A percentile compares a stretch with the other conserved stretches of the same genome.
phyloP scores from a whole-genome alignment of 2,797 vertebrate genomes.

The Gobio occitaniae region DNA sequence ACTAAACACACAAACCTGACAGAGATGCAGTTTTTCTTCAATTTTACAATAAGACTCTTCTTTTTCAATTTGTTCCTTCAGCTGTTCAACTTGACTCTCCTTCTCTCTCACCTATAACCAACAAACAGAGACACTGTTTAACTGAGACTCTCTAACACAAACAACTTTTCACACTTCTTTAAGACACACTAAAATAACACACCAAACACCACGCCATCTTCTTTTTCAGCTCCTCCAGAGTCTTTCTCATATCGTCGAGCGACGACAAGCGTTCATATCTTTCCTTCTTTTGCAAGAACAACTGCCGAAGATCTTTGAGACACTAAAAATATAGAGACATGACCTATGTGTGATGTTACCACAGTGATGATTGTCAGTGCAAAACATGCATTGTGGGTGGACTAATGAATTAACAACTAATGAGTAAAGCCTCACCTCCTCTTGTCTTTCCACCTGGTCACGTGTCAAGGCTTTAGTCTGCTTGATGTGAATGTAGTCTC shows the following conservation, averaged over 20 bases:
- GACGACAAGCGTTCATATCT: conserved; percentile 68
- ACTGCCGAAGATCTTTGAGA: conserved; percentile 64
- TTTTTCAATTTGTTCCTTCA: conserved; percentile 60
- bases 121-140: background rate
- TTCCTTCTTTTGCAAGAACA: conserved; percentile 73
- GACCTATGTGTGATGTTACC: background rate
- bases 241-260: conserved; percentile 65
- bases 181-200: conserved; percentile 3
- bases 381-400: background rate
- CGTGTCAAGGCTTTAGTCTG: conserved; percentile 74
- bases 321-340: conserved; percentile 56
- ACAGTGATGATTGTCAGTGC: background rate
- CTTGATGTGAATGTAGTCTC: conserved; percentile 78
- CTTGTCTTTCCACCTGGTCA: conserved; percentile 76
- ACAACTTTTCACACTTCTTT: conserved; percentile 9
- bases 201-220: conserved; percentile 68
- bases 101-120: conserved; percentile 63
- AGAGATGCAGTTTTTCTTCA: conserved; percentile 62
- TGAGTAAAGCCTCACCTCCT: conserved; percentile 65
- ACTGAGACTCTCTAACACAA: background rate
- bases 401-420: background rate
- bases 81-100: conserved; percentile 57
- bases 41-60: conserved; percentile 60
- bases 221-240: conserved; percentile 71
- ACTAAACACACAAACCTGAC: conserved; percentile 54